These are phyloP conservation scores for Colletes latitarsis DNA, from an alignment of 1,140 invertebrate species.

Conservation along the genomic window DNA sequence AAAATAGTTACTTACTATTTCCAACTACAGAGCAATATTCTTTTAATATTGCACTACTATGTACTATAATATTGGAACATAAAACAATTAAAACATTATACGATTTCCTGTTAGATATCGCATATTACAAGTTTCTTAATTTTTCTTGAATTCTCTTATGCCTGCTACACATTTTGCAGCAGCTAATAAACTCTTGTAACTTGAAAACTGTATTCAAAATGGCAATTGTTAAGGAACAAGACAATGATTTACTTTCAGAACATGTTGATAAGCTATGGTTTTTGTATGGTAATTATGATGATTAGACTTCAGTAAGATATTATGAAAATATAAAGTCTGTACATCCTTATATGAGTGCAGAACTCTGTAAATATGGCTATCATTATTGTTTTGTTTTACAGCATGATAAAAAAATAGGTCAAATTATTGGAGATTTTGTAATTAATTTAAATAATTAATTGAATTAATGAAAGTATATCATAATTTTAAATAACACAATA, in stretches of 20 bases:
- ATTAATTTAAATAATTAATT: too few species aligned
- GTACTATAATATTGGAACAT: conserved; percentile 8
- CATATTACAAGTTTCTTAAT: conserved; percentile 82
- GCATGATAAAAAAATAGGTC: conserved; percentile 84
- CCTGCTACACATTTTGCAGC: conserved; percentile 82
- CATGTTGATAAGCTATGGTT: conserved; percentile 85
- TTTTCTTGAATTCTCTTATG: conserved; percentile 83
- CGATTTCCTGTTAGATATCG: conserved; percentile 60
- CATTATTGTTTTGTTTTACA: conserved; percentile 90
- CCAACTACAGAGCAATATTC: conserved; percentile 88
- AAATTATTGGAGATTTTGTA: conserved; percentile 82
- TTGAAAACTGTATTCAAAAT: conserved; percentile 83
- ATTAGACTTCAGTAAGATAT: conserved; percentile 88
- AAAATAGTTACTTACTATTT: conserved; percentile 88
- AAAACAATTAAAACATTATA: background rate
- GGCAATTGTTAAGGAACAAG: conserved; percentile 83
- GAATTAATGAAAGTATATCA: conserved; percentile 77
- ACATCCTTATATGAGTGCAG: conserved; percentile 84
- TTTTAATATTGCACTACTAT: background rate
- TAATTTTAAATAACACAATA: too few species aligned
- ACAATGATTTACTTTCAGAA: conserved; percentile 81
- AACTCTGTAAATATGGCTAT: conserved; percentile 85
- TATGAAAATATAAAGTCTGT: conserved; percentile 83
- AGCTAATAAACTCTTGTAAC: conserved; percentile 81
- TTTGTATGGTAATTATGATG: conserved; percentile 89